Percentiles rank a stretch among this genome's conserved stretches.
Conservation (phyloP, 2,113 vertebrate genomes). For the Bubo scandiacus region DNA sequence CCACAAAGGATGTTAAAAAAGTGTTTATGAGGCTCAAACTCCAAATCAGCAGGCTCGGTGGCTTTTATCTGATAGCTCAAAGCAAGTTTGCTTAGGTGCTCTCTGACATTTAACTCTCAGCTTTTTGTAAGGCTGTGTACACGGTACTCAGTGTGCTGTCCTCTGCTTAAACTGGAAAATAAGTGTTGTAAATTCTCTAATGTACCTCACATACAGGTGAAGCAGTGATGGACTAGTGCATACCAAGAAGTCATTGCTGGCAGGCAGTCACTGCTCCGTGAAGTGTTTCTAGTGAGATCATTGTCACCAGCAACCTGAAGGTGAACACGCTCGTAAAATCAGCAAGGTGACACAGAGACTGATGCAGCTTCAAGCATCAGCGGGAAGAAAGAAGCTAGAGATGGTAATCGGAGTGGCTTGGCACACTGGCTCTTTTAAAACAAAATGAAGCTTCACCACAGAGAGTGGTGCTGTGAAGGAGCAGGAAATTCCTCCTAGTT, state of each 20-base stretch:
- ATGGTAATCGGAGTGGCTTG: background rate
- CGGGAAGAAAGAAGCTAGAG: background rate
- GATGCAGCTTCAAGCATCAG: background rate
- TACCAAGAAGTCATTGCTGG: background rate
- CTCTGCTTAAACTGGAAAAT: background rate
- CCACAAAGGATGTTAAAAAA: background rate
- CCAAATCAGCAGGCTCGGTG: background rate
- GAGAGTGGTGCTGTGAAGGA: background rate
- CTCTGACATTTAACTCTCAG: background rate
- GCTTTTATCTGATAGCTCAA: background rate
- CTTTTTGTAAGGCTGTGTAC: fast-evolving
- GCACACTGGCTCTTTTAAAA: background rate
- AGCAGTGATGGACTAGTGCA: fast-evolving
- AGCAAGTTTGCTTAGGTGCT: background rate
- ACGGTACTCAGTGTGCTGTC: background rate
- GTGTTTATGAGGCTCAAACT: background rate
- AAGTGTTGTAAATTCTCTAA: background rate
- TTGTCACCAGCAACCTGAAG: background rate
- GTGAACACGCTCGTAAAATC: background rate
- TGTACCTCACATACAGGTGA: background rate
- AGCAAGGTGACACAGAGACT: background rate
- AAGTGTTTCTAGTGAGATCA: background rate
- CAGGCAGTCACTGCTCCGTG: background rate
- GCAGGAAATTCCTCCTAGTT: background rate
- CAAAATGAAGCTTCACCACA: background rate